These are phyloP conservation scores for Kryptolebias marmoratus DNA, from an alignment of 2,113 vertebrate species.

Conservation along the genomic window DNA sequence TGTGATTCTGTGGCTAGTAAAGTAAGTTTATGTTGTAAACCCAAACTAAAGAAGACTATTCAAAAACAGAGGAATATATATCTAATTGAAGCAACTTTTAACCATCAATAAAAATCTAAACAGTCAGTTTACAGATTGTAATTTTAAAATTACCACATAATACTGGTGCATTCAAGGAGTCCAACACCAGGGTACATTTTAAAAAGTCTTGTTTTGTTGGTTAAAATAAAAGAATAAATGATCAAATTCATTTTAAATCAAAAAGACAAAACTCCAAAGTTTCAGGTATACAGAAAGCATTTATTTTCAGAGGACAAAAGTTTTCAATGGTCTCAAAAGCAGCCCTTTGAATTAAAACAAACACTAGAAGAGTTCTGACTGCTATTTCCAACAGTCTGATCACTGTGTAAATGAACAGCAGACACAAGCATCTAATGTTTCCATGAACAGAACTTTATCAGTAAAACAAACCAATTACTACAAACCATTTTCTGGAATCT, in stretches of 20 bases:
- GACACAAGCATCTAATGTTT: background rate
- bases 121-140: too few species aligned
- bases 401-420: too few species aligned
- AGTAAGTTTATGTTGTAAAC: too few species aligned
- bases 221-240: background rate
- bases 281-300: conserved; percentile 17
- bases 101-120: too few species aligned
- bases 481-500: too few species aligned
- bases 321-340: conserved; percentile 41
- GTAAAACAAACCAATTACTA: background rate
- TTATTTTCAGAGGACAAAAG: conserved; percentile 45
- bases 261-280: background rate
- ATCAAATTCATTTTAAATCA: background rate
- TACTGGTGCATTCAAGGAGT: too few species aligned
- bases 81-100: too few species aligned
- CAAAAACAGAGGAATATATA: too few species aligned
- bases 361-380: background rate
- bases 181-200: too few species aligned
- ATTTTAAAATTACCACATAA: too few species aligned
- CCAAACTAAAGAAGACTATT: too few species aligned
- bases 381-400: background rate
- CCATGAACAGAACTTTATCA: background rate
- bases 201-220: background rate
- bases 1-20: too few species aligned
- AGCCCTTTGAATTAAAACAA: conserved; percentile 52